Evolutionary conservation across 2,113 vertebrate species (phyloP), one percentile per base, ranked within the genome.

Genomic region (Helogale parvula): DNA sequence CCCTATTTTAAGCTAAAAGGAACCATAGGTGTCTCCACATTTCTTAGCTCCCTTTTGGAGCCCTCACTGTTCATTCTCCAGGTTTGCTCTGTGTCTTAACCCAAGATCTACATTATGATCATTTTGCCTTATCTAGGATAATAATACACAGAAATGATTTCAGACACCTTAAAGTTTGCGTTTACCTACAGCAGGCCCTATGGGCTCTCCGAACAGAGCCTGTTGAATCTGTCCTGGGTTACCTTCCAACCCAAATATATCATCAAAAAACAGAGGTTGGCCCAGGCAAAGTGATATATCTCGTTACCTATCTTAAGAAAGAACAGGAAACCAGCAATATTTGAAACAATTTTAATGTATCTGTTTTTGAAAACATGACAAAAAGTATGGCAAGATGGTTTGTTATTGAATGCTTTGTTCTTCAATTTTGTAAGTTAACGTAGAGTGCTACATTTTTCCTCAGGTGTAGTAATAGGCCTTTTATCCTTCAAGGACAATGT

Each of bases 291-390:
- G 16, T n/a, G 45, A 12, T 68, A 0, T 90, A 79, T 91, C 45
- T 77, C 7, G 5, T 87, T 89, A 89, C 10, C 52, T 88, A 90
- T 83, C 63, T 71, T 87, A 88, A 47, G 47, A 23, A 86, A 92
- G 33, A 96, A 63, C 63, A 87, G 69, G 9, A 96, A 96, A 57
- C 19, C 23, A 80, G 23, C 8, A 94, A 29, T 83, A 88, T 93
- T 95, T 93, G 13, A 65, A 93, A 80, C 88, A 91, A 89, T 90
- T n/a, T 60, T 92, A 80, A 41, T 69, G 12, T 68, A 47, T 71
- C 50, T 96, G 35, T 27, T 92, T 97, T 93, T 86, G 29, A 66
- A 92, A 84, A 88, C 1, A 80, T 80, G 50, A 21, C 19, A 87
- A 86, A 97, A 88, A n/a, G 0, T 80, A 80, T 5, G 33, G 7